Evolutionary conservation across 1,140 invertebrate species (phyloP).

Genomic region (Drosophila jambulina): DNA sequence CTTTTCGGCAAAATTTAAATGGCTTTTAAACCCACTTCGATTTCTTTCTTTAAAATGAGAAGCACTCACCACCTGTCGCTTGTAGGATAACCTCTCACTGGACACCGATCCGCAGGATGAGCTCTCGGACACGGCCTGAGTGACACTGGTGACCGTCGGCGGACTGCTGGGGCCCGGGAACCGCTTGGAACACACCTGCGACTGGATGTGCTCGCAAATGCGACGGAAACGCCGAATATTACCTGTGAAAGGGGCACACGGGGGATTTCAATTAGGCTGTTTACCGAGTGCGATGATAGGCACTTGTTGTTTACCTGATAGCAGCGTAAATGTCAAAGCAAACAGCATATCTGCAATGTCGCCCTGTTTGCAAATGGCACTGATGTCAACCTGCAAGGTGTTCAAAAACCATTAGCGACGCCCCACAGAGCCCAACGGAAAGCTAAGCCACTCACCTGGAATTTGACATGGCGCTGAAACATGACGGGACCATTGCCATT

Average conservation of each 20-base stretch:
- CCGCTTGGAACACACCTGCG: slow-evolving; percentile 90
- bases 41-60: too few species aligned
- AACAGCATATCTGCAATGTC: slow-evolving; percentile 94
- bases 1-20: not conserved
- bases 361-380: slow-evolving; percentile 89
- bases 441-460: slow-evolving; percentile 89
- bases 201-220: slow-evolving; percentile 98
- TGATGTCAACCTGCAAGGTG: slow-evolving; percentile 88
- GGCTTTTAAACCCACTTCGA: not conserved
- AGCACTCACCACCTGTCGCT: slow-evolving; percentile 84
- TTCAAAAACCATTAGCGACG: slow-evolving; percentile 11
- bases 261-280: not conserved
- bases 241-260: slow-evolving; percentile 85
- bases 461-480: slow-evolving; percentile 98
- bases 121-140: slow-evolving; percentile 87
- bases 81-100: slow-evolving; percentile 88
- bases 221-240: slow-evolving; percentile 97
- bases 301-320: slow-evolving; percentile 91
- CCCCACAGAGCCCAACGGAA: not conserved
- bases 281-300: not conserved
- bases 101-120: slow-evolving; percentile 93
- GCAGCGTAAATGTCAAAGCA: slow-evolving; percentile 97
- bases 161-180: slow-evolving; percentile 87
- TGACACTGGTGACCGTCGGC: slow-evolving; percentile 88
- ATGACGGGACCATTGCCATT: slow-evolving; percentile 96